Conservation (phyloP, 2,888 invertebrate species). For the Teleogryllus oceanicus region DNA sequence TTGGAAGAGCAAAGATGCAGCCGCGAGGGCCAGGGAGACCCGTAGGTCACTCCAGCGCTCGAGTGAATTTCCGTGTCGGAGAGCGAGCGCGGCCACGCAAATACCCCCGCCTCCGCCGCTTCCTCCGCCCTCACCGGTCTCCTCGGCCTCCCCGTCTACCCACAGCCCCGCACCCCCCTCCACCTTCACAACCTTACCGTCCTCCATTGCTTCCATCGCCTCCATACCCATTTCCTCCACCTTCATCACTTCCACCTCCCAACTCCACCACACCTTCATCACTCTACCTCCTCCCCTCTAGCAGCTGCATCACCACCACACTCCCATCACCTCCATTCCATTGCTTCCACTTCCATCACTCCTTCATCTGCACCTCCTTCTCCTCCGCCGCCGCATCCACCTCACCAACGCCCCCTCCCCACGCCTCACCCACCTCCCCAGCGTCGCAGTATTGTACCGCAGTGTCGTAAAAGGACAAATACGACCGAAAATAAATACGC, state of each 20-base stretch:
- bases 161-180: too few species aligned
- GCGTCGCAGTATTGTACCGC: background rate
- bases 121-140: background rate
- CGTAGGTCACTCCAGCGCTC: background rate
- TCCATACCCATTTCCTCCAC: too few species aligned
- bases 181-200: too few species aligned
- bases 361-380: background rate
- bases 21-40: too few species aligned
- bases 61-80: background rate
- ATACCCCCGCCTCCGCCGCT: background rate
- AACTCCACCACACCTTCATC: too few species aligned
- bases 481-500: slow-evolving; percentile 6
- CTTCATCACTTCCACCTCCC: too few species aligned
- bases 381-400: background rate
- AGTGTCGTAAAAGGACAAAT: slow-evolving; percentile 12
- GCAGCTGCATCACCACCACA: too few species aligned
- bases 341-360: background rate
- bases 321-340: too few species aligned
- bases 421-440: background rate
- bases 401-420: background rate
- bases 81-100: background rate
- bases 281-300: too few species aligned
- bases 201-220: too few species aligned
- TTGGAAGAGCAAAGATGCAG: too few species aligned
- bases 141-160: background rate